Evolutionary conservation across 1,140 invertebrate genomes (phyloP), one percentile per base, ranked within the genome.

Genomic region (Varroa destructor): DNA sequence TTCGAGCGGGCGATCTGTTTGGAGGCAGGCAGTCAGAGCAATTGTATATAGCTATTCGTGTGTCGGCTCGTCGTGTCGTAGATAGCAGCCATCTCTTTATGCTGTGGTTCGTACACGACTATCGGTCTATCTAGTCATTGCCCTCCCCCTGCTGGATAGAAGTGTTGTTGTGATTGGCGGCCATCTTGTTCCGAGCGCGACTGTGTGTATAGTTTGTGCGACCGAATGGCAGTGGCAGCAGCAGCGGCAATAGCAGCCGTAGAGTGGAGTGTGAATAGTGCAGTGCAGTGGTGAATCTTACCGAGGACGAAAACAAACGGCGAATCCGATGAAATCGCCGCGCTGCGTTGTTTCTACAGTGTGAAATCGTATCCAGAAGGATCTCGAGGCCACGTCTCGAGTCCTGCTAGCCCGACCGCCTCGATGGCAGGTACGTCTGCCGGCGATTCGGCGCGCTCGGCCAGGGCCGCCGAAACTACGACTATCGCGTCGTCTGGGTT

Each of bases 341-440:
- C 40, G 40, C 12, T 46, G 46, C 40, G 61, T 36, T 36, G 12
- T 67, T 14, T 43, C 40, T 14, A 46, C 40, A 67, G 61, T 67
- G 61, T 67, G 61, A 67, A 43, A 67, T 67, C 61, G 61, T 40
- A 40, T 14, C 61, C 61, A 67, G 46, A 46, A 51, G 46, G 46
- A 51, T 51, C 46, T 51, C 46, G 46, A 51, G 46, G 46, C 46
- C 8, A 51, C 46, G 61, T 40, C 61, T 40, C 61, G 61, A 43
- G 37, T 67, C 61, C 61, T 67, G 61, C 61, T 67, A 46, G 40
- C 61, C 46, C 46, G 61, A 40, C 46, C 46, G 61, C 61, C 40
- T 67, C 61, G 61, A 67, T 67, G 61, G 61, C 61, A 67, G 61
- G 61, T 67, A 67, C 61, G 61, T 67, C 61, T 51, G 46, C 46